Evolutionary conservation across 2,797 vertebrate species (phyloP).

Genomic region (Sciurus carolinensis): DNA sequence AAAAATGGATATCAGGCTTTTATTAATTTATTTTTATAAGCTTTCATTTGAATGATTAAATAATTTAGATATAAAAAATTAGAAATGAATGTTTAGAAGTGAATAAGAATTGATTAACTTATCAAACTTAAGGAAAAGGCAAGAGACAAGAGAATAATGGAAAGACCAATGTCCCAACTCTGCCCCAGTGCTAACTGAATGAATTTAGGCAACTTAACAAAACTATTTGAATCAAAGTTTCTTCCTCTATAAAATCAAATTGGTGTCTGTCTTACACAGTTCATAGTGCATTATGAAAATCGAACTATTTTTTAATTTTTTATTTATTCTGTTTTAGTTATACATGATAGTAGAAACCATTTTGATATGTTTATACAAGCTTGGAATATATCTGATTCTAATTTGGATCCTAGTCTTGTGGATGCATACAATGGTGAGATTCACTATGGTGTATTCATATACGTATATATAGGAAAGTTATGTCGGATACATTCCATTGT

Average conservation of each 20-base stretch:
- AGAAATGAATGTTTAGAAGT: not conserved
- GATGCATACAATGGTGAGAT: no score
- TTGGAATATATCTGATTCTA: no score
- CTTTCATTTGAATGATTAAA: not conserved
- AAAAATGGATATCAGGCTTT: not conserved
- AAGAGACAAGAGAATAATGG: not conserved
- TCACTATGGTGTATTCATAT: no score
- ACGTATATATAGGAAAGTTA: no score
- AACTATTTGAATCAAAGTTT: not conserved
- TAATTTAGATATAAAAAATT: not conserved
- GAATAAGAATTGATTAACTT: not conserved
- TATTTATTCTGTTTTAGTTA: no score
- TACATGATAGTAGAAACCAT: no score
- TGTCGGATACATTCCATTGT: no score
- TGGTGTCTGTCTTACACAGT: not conserved
- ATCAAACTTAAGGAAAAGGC: not conserved
- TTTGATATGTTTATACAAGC: no score
- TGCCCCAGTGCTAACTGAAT: not conserved
- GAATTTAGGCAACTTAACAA: not conserved
- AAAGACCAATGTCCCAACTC: not conserved
- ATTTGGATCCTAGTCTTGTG: no score
- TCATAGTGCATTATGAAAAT: not conserved
- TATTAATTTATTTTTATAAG: not conserved
- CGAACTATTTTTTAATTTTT: not conserved
- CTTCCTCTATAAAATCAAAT: not conserved